A percentile compares a stretch with the other conserved stretches of the same genome.
These are phyloP conservation scores for Poecilobothrus nobilitatus DNA, from an alignment of 2,888 invertebrate genomes.

Conservation along the genomic window DNA sequence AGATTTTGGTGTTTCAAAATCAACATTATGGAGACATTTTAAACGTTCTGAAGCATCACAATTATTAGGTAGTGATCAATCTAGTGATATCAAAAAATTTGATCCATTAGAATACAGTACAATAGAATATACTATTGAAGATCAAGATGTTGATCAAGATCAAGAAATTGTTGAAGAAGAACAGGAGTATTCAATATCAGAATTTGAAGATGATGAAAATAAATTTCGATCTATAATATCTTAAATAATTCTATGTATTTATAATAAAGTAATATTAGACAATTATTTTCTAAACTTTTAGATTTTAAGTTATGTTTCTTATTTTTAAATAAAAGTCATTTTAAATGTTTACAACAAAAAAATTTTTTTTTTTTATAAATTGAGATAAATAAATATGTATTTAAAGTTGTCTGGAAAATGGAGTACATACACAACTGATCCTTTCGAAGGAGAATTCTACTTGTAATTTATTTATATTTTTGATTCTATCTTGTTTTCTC, in stretches of 20 bases:
- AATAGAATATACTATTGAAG: not conserved
- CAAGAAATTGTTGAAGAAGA: slow-evolving; percentile 3
- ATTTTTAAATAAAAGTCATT: too few relatives aligned
- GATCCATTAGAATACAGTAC: not conserved
- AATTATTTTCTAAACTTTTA: too few relatives aligned
- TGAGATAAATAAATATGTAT: too few relatives aligned
- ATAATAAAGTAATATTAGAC: too few relatives aligned
- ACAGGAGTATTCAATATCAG: not conserved
- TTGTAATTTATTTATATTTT: too few relatives aligned
- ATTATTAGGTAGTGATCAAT: not conserved
- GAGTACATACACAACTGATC: too few relatives aligned
- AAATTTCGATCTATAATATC: not conserved
- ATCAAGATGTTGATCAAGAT: not conserved
- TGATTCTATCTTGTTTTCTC: too few relatives aligned
- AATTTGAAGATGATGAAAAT: not conserved
- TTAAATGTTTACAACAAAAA: too few relatives aligned
- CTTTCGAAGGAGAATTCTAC: too few relatives aligned
- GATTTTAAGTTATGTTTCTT: too few relatives aligned
- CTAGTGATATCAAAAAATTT: not conserved
- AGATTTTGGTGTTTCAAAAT: slow-evolving; percentile 41
- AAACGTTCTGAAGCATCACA: not conserved
- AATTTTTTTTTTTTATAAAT: too few relatives aligned
- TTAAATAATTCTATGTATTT: not conserved
- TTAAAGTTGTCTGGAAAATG: too few relatives aligned
- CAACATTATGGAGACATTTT: slow-evolving; percentile 42